Conservation (phyloP, 2,113 vertebrate species). For the Colistium nudipinnis region DNA sequence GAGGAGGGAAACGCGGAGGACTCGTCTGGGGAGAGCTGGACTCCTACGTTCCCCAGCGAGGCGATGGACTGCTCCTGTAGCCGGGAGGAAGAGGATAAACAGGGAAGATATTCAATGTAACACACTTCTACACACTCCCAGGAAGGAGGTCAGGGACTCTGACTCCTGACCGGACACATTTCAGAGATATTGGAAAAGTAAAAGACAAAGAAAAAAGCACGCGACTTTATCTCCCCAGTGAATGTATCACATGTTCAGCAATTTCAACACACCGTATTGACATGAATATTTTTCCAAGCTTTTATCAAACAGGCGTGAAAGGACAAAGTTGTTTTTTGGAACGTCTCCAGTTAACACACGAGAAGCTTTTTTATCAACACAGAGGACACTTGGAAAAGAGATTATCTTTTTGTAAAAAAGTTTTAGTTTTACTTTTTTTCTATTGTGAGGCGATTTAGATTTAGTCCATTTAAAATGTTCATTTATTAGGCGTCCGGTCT, state of each 20-base stretch:
- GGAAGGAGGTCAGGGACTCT: neutral
- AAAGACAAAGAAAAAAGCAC: conserved; percentile 8
- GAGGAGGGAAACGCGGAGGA: conserved; percentile 23
- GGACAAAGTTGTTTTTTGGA: neutral
- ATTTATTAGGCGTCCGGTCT: conserved; percentile 29
- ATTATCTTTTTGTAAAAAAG: conserved; percentile 67
- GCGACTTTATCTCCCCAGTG: conserved; percentile 47
- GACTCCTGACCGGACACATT: conserved; percentile 15
- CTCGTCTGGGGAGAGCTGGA: conserved; percentile 63
- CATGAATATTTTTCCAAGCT: conserved; percentile 26
- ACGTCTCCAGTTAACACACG: conserved; percentile 19
- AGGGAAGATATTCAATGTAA: conserved; percentile 26
- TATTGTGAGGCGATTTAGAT: conserved; percentile 61
- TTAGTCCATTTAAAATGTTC: conserved; percentile 23
- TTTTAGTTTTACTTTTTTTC: conserved; percentile 81
- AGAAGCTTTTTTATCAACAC: conserved; percentile 37
- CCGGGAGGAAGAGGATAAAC: conserved; percentile 74
- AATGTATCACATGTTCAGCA: conserved; percentile 42
- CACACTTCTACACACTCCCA: neutral
- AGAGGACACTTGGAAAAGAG: conserved; percentile 45
- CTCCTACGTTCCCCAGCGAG: conserved; percentile 73
- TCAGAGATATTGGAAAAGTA: conserved; percentile 10
- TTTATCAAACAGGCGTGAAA: conserved; percentile 7
- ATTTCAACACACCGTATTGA: conserved; percentile 17
- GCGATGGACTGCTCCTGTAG: conserved; percentile 92